phyloP scores from a whole-genome alignment of 2,113 vertebrate genomes.

The Tragulus kanchil region DNA sequence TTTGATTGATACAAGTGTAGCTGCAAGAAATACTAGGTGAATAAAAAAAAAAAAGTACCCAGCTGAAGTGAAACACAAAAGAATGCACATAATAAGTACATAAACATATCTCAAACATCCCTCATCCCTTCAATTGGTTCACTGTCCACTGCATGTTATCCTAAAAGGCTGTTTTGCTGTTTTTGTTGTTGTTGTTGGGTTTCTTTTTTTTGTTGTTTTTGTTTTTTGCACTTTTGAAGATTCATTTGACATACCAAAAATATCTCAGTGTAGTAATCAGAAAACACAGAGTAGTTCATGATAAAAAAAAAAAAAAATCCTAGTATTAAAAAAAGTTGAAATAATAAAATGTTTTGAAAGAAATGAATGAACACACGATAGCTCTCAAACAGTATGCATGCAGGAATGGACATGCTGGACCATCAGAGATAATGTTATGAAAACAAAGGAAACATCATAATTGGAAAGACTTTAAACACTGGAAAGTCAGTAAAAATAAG shows the following conservation, averaged over 20 bases:
- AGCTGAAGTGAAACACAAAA: background rate
- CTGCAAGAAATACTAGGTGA: background rate
- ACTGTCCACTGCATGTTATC: background rate
- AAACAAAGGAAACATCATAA: background rate
- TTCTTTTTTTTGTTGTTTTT: no score
- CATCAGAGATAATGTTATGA: background rate
- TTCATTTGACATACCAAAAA: background rate
- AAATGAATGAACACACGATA: background rate
- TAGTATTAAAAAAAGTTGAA: background rate
- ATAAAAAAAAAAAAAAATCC: background rate
- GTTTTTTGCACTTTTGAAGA: background rate
- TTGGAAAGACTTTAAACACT: background rate
- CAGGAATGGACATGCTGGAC: background rate
- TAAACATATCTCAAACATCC: background rate
- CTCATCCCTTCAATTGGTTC: background rate
- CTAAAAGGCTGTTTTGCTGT: background rate
- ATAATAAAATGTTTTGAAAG: background rate
- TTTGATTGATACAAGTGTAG: background rate
- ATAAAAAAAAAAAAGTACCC: background rate
- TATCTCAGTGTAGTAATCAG: background rate
- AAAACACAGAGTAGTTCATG: background rate
- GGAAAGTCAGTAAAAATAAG: background rate
- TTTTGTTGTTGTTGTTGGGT: background rate
- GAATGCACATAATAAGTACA: background rate
- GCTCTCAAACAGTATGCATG: background rate